Conservation (phyloP, 2,888 invertebrate genomes). For the Sphecodes monilicornis region DNA sequence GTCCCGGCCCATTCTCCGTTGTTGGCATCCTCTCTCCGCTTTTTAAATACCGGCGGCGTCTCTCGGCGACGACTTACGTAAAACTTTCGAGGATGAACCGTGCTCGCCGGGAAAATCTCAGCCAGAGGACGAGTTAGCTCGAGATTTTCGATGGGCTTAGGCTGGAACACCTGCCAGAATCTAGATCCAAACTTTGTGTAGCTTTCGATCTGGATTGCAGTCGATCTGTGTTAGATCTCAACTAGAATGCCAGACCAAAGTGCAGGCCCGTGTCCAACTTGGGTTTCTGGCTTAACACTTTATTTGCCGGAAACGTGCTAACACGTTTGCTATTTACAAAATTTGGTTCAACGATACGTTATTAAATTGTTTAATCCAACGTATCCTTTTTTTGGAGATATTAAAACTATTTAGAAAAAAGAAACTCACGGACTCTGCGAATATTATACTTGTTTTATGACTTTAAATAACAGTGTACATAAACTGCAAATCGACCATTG, state of each 20-base stretch:
- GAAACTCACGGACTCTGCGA: too few relatives aligned
- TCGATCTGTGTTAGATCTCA: neutral
- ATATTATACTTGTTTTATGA: too few relatives aligned
- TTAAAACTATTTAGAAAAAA: too few relatives aligned
- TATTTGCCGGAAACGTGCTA: too few relatives aligned
- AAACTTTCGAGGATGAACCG: slow-evolving; percentile 13
- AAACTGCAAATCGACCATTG: too few relatives aligned
- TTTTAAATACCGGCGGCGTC: slow-evolving; percentile 43
- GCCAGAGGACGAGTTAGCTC: neutral
- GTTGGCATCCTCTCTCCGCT: slow-evolving; percentile 33
- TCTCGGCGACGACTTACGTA: slow-evolving; percentile 22
- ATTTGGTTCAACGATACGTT: too few relatives aligned
- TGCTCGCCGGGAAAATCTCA: neutral
- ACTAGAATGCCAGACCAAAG: neutral
- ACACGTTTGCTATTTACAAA: too few relatives aligned
- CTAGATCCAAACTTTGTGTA: neutral
- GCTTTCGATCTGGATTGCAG: neutral
- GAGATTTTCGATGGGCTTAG: neutral
- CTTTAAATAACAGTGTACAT: too few relatives aligned
- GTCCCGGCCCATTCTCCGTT: slow-evolving; percentile 12
- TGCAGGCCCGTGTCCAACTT: neutral
- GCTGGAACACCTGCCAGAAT: neutral
- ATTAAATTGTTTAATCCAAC: too few relatives aligned
- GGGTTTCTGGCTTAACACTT: neutral
- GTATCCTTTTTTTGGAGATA: too few relatives aligned